Evolutionary conservation across 2,113 vertebrate species (phyloP).

Genomic region (Turnix velox): DNA sequence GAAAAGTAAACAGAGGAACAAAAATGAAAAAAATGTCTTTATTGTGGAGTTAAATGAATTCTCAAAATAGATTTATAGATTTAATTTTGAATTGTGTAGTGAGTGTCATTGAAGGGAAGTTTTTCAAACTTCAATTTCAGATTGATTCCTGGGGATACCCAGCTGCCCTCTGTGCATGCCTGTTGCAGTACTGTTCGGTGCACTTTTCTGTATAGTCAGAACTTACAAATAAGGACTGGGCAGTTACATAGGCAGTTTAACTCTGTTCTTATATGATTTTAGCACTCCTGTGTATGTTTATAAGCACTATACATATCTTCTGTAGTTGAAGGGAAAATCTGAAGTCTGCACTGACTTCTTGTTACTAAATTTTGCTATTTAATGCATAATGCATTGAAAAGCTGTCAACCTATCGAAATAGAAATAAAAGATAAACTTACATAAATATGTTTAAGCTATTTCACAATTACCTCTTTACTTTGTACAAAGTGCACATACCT

Average conservation of each 20-base stretch:
- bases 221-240: background rate
- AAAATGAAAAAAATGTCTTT: background rate
- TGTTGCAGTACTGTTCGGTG: background rate
- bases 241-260: background rate
- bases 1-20: background rate
- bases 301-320: background rate
- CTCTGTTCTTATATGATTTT: background rate
- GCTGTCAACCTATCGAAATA: background rate
- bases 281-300: fast-evolving
- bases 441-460: background rate
- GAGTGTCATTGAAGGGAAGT: background rate
- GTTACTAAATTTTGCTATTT: background rate
- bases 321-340: background rate
- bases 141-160: background rate
- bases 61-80: background rate
- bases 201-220: background rate
- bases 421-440: background rate
- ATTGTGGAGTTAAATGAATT: background rate
- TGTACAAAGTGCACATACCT: background rate
- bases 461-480: background rate
- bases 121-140: background rate
- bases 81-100: background rate
- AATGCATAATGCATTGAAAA: background rate
- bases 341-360: background rate
- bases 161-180: background rate